Conservation (phyloP, 2,888 invertebrate species). For the Eupithecia vulgata region DNA sequence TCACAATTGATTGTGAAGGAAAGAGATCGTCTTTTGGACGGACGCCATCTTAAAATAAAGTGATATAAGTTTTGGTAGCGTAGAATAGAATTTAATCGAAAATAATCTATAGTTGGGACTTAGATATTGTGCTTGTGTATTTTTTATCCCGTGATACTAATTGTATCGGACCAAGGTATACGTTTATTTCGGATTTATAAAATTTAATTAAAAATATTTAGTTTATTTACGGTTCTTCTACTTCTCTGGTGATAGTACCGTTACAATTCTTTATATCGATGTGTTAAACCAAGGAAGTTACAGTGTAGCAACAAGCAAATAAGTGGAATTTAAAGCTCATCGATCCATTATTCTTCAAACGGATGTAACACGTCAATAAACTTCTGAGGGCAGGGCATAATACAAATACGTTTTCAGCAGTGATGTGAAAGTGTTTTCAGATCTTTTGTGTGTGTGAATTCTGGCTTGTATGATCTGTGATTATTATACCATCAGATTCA, state of each 20-base stretch:
- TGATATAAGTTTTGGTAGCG: conserved; percentile 86
- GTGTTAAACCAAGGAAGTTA: conserved; percentile 45
- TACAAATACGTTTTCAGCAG: conserved; percentile 63
- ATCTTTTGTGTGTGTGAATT: conserved; percentile 32
- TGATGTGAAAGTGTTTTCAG: conserved; percentile 74
- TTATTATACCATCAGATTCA: background rate
- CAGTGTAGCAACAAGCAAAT: conserved; percentile 41
- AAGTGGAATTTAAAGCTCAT: conserved; percentile 62
- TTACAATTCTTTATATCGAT: conserved; percentile 61
- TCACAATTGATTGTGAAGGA: conserved; percentile 80
- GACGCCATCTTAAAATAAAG: conserved; percentile 83
- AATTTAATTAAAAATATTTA: conserved; percentile 68
- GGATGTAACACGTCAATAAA: conserved; percentile 84
- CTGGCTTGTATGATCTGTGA: background rate
- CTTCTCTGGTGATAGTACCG: conserved; percentile 67
- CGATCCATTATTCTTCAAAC: conserved; percentile 74
- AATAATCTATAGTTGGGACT: conserved; percentile 77
- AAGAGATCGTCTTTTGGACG: conserved; percentile 79
- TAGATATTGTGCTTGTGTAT: conserved; percentile 73
- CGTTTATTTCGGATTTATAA: conserved; percentile 75
- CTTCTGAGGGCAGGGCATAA: conserved; percentile 74
- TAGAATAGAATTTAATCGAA: conserved; percentile 80
- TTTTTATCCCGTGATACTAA: conserved; percentile 83
- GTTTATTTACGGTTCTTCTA: conserved; percentile 80
- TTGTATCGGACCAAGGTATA: conserved; percentile 92